Percentiles rank a stretch among this genome's conserved stretches.
Conservation (phyloP, 2,888 invertebrate species). For the Drosophila heteroneura region DNA sequence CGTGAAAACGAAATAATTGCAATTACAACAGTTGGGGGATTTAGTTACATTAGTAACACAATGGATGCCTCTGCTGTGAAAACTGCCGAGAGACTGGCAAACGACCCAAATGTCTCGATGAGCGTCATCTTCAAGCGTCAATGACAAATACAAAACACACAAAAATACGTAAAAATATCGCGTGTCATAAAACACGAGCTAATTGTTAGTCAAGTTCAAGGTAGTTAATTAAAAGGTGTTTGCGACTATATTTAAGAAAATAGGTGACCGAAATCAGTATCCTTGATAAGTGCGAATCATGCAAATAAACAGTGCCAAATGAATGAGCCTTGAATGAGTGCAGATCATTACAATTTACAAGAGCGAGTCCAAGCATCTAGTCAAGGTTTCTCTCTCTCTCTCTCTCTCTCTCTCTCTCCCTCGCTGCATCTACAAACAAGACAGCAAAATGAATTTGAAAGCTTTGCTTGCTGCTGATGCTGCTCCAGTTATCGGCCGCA, state of each 20-base stretch:
- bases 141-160: conserved; percentile 36
- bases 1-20: conserved; percentile 43
- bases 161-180: conserved; percentile 19
- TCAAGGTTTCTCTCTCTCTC: conserved; percentile 7
- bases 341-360: conserved; percentile 25
- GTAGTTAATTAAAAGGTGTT: conserved; percentile 21
- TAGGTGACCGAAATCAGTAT: conserved; percentile 32
- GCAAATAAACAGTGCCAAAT: conserved; percentile 1
- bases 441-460: conserved; percentile 60
- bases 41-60: conserved; percentile 4
- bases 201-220: conserved; percentile 69
- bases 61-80: conserved; percentile 14
- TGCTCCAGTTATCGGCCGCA: conserved; percentile 71
- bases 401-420: conserved; percentile 8
- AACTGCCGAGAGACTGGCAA: conserved; percentile 11
- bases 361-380: conserved; percentile 8
- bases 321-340: conserved; percentile 18
- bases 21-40: conserved; percentile 51
- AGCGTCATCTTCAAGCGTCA: conserved; percentile 37
- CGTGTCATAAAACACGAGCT: conserved; percentile 50
- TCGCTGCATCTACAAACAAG: conserved; percentile 25
- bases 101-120: conserved; percentile 42
- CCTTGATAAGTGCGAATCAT: conserved; percentile 24
- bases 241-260: background rate
- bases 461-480: conserved; percentile 27